Conservation (phyloP, 2,888 invertebrate species). For the Hofmannophila pseudospretella region DNA sequence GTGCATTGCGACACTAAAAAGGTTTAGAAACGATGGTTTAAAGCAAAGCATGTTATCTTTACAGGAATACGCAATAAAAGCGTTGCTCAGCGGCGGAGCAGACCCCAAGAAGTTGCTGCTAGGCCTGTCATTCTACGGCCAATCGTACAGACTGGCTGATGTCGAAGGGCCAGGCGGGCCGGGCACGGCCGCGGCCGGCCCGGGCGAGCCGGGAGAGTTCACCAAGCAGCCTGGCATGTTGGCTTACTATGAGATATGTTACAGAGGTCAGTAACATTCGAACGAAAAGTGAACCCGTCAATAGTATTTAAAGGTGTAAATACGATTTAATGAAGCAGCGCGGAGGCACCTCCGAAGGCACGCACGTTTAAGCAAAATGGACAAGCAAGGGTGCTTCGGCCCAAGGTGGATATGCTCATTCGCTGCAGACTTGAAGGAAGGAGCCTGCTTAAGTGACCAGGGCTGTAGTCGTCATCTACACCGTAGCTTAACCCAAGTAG, state of each 20-base stretch:
- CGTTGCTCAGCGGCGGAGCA: constrained; percentile 85
- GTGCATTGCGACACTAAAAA: too few species aligned
- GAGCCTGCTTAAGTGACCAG: too few species aligned
- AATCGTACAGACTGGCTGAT: constrained; percentile 84
- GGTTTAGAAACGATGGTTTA: too few species aligned
- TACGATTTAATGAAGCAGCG: background rate
- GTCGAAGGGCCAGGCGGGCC: constrained; percentile 54
- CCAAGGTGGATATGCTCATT: too few species aligned
- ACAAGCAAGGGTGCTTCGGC: too few species aligned
- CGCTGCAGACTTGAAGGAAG: too few species aligned
- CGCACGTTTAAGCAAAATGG: too few species aligned
- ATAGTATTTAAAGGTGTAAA: background rate
- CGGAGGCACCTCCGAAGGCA: too few species aligned
- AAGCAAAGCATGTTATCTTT: too few species aligned
- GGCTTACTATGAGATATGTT: constrained; percentile 91
- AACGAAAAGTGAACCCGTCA: background rate
- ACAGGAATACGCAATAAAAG: constrained; percentile 88
- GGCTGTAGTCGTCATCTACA: too few species aligned
- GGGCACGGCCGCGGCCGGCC: constrained; percentile 82
- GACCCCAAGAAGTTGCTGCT: constrained; percentile 86
- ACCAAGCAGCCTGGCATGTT: constrained; percentile 93
- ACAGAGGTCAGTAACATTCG: constrained; percentile 58
- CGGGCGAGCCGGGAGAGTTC: constrained; percentile 88
- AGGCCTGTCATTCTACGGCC: constrained; percentile 92
- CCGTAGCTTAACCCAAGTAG: too few species aligned